A percentile compares a stretch with the other conserved stretches of the same genome.
Conservation (phyloP, 2,888 invertebrate genomes). For the Erynnis tages region DNA sequence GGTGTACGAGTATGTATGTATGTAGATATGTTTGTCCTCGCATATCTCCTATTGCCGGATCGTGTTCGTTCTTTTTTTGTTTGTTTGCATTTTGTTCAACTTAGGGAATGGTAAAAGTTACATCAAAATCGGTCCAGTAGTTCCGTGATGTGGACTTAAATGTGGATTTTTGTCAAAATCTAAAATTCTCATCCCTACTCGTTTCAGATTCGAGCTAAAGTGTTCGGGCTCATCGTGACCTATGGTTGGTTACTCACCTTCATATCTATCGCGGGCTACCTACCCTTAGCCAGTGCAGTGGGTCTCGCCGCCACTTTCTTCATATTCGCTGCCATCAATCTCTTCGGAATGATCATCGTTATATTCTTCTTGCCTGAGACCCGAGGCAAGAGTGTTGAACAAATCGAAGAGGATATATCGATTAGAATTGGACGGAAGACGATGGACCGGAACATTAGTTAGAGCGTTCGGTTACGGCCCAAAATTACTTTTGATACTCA, state of each 20-base stretch:
- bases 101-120: no score
- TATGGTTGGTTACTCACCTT: conserved; percentile 46
- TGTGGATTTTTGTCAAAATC: no score
- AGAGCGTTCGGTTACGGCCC: no score
- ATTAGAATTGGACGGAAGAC: conserved; percentile 21
- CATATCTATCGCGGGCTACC: conserved; percentile 42
- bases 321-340: conserved; percentile 52
- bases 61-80: no score
- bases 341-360: conserved; percentile 47
- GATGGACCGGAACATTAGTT: conserved; percentile 14
- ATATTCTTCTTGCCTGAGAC: conserved; percentile 63
- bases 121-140: no score
- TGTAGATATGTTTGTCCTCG: no score
- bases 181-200: no score
- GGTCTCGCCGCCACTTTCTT: conserved; percentile 59
- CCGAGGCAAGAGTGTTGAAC: conserved; percentile 56
- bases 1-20: no score
- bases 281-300: conserved; percentile 39
- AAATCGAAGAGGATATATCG: conserved; percentile 43
- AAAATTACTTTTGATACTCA: no score
- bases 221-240: conserved; percentile 45
- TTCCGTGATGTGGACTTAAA: no score
- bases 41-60: no score
- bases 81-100: no score
- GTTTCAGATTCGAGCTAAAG: conserved; percentile 52